A percentile compares a stretch with the other conserved stretches of the same genome.
Evolutionary conservation across 2,113 vertebrate genomes (phyloP).

Genomic region (Corythoichthys intestinalis): DNA sequence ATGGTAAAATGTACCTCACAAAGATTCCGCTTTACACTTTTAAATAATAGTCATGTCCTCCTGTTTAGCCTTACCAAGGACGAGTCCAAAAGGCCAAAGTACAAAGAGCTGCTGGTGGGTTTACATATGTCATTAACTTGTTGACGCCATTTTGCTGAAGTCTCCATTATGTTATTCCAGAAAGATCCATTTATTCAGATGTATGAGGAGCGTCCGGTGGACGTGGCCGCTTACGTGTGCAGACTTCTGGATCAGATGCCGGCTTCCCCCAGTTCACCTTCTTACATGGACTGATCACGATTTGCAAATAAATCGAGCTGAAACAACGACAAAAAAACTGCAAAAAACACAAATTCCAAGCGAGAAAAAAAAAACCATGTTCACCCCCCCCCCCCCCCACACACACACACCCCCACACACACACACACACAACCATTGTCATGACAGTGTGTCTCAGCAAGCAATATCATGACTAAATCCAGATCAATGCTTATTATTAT

Average conservation of each 20-base stretch:
- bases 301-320: conserved; percentile 60
- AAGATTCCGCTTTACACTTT: background rate
- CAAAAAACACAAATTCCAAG: background rate
- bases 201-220: conserved; percentile 94
- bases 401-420: background rate
- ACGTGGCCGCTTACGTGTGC: conserved; percentile 93
- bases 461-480: background rate
- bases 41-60: background rate
- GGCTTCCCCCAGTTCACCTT: conserved; percentile 91
- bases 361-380: background rate
- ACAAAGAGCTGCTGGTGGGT: conserved; percentile 98
- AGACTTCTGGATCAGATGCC: conserved; percentile 98
- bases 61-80: conserved; percentile 95
- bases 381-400: background rate
- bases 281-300: conserved; percentile 89
- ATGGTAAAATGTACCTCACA: background rate
- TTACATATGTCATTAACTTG: background rate
- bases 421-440: background rate
- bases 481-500: conserved; percentile 2
- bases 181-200: conserved; percentile 98
- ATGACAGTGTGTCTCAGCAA: background rate
- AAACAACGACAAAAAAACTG: background rate
- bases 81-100: conserved; percentile 99
- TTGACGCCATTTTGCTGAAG: background rate
- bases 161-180: conserved; percentile 56